A percentile compares a stretch with the other conserved stretches of the same genome.
Conservation (phyloP, 2,888 invertebrate species). For the Folsomia candida region DNA sequence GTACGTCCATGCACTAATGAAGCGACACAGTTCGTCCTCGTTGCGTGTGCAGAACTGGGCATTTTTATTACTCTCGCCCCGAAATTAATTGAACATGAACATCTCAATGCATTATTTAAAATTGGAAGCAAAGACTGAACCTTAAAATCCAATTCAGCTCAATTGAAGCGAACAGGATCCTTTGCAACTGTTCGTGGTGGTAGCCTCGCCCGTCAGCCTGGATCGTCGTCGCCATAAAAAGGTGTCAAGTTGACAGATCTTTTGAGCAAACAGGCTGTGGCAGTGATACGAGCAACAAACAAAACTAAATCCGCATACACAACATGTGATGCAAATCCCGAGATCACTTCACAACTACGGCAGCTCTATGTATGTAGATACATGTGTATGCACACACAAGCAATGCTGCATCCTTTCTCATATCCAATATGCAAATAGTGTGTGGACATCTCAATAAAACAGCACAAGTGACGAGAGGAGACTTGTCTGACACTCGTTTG, state of each 20-base stretch:
- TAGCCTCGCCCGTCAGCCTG: background rate
- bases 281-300: conserved; percentile 4
- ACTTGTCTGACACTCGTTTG: background rate
- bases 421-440: conserved; percentile 1
- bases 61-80: too few relatives aligned
- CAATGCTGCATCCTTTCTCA: too few relatives aligned
- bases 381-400: too few relatives aligned
- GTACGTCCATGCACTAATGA: background rate
- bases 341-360: conserved; percentile 13
- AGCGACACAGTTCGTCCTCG: too few relatives aligned
- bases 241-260: conserved; percentile 18
- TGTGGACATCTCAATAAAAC: background rate
- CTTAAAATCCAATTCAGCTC: background rate
- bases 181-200: background rate
- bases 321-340: conserved; percentile 40
- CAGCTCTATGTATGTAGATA: too few relatives aligned
- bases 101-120: background rate
- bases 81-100: background rate
- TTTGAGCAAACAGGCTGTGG: conserved; percentile 14
- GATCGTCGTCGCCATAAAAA: background rate
- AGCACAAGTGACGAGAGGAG: background rate
- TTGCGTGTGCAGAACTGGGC: too few relatives aligned
- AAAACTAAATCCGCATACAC: conserved; percentile 7
- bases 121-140: background rate
- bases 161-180: background rate